A percentile compares a stretch with the other conserved stretches of the same genome.
phyloP scores from a whole-genome alignment of 1,140 invertebrate species.

The Ceratina calcarata region DNA sequence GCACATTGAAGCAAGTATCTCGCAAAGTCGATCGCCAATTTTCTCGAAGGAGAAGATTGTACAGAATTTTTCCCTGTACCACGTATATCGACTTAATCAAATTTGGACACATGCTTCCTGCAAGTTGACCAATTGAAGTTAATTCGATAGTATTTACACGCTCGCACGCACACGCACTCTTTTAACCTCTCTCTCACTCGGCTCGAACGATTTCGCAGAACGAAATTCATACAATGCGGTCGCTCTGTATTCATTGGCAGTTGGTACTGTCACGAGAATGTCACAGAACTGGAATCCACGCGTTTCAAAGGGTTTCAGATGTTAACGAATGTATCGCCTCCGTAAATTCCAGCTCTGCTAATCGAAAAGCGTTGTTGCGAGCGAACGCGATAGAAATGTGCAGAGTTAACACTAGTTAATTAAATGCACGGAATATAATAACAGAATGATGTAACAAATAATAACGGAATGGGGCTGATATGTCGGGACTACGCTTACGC shows the following conservation, averaged over 20 bases:
- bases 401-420: neutral
- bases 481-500: too few species aligned
- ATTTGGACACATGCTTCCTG: too few species aligned
- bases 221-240: conserved; percentile 45
- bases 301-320: conserved; percentile 15
- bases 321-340: neutral
- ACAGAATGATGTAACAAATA: too few species aligned
- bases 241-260: conserved; percentile 44
- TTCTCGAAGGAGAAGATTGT: too few species aligned
- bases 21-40: too few species aligned
- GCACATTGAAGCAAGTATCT: too few species aligned
- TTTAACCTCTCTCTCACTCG: neutral
- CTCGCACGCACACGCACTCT: conserved; percentile 24
- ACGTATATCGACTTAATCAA: too few species aligned
- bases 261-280: neutral
- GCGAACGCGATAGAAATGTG: too few species aligned
- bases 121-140: conserved; percentile 24
- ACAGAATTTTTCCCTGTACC: too few species aligned
- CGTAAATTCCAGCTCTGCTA: conserved; percentile 20
- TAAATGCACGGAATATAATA: neutral
- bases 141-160: conserved; percentile 61
- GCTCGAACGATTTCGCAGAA: conserved; percentile 41
- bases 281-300: neutral
- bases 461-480: neutral
- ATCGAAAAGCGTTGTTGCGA: neutral